phyloP scores from a whole-genome alignment of 1,140 invertebrate genomes.

The Drosophila carrolli region DNA sequence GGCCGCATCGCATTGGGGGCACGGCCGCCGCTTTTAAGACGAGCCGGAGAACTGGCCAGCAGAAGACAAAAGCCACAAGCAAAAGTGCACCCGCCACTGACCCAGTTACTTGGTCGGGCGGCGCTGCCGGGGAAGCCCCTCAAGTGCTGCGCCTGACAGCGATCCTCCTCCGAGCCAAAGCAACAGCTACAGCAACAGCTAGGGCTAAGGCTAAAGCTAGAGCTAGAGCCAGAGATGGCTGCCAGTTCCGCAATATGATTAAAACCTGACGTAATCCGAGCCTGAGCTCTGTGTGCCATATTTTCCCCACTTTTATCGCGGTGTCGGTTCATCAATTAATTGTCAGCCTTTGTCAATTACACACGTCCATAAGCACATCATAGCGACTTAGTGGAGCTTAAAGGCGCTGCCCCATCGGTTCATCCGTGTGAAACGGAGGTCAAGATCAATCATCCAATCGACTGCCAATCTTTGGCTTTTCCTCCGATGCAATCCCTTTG shows the following conservation, averaged over 20 bases:
- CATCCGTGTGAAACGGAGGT: slow-evolving; percentile 30
- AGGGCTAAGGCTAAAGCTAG: slow-evolving; percentile 28
- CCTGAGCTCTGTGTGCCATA: slow-evolving; percentile 51
- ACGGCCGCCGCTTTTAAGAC: slow-evolving; percentile 22
- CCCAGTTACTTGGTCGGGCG: slow-evolving; percentile 65
- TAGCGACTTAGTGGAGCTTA: slow-evolving; percentile 30
- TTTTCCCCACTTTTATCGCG: slow-evolving; percentile 39
- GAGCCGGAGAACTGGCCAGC: slow-evolving; percentile 12
- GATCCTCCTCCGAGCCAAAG: slow-evolving; percentile 52
- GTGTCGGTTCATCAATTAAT: slow-evolving; percentile 52
- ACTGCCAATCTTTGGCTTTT: neutral
- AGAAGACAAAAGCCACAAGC: slow-evolving; percentile 61
- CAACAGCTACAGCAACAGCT: slow-evolving; percentile 9
- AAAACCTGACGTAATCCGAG: slow-evolving; percentile 71
- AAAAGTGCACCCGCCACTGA: slow-evolving; percentile 68
- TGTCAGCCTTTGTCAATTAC: slow-evolving; percentile 52
- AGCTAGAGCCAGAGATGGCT: slow-evolving; percentile 18
- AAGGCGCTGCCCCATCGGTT: slow-evolving; percentile 14
- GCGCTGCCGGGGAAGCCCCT: slow-evolving; percentile 47
- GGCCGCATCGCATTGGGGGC: slow-evolving; percentile 32
- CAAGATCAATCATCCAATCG: slow-evolving; percentile 29
- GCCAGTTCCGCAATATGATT: slow-evolving; percentile 79
- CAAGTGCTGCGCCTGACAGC: slow-evolving; percentile 64
- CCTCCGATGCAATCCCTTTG: slow-evolving; percentile 21
- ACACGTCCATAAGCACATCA: slow-evolving; percentile 42